These are phyloP conservation scores for Rousettus madagascariensis DNA, from an alignment of 2,797 vertebrate genomes.

Conservation along the genomic window DNA sequence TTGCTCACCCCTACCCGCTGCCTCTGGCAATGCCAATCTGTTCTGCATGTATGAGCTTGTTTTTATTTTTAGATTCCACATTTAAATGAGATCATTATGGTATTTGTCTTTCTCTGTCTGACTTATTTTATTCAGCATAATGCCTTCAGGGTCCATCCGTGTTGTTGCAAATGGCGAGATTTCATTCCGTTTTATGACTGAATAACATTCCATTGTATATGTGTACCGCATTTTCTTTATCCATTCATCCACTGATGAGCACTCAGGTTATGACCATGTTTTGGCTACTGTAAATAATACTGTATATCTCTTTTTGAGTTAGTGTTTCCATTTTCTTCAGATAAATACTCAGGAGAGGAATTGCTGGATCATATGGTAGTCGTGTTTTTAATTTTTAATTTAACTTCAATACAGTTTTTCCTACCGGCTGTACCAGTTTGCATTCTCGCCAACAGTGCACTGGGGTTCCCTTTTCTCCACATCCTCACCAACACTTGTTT, in stretches of 20 bases:
- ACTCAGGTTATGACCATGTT: background rate
- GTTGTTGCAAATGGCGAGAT: background rate
- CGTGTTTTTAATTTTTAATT: background rate
- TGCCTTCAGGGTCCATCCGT: background rate
- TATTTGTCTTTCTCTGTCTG: background rate
- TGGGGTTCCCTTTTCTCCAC: background rate
- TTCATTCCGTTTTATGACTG: background rate
- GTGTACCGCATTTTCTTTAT: background rate
- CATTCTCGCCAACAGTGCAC: background rate
- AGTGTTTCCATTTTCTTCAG: background rate
- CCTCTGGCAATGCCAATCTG: background rate
- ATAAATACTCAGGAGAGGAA: background rate
- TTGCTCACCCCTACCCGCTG: background rate
- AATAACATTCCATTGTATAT: background rate
- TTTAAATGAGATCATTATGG: background rate
- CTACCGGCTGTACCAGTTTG: background rate
- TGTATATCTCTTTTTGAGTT: background rate
- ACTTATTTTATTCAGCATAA: background rate
- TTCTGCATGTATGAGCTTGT: background rate
- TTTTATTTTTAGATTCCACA: background rate
- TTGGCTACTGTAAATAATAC: background rate
- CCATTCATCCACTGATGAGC: background rate
- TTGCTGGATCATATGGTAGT: background rate
- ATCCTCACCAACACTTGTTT: background rate
- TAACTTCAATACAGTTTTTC: background rate